Evolutionary conservation across 1,140 invertebrate genomes (phyloP), one percentile per base, ranked within the genome.

Genomic region (Pentalonia nigronervosa): DNA sequence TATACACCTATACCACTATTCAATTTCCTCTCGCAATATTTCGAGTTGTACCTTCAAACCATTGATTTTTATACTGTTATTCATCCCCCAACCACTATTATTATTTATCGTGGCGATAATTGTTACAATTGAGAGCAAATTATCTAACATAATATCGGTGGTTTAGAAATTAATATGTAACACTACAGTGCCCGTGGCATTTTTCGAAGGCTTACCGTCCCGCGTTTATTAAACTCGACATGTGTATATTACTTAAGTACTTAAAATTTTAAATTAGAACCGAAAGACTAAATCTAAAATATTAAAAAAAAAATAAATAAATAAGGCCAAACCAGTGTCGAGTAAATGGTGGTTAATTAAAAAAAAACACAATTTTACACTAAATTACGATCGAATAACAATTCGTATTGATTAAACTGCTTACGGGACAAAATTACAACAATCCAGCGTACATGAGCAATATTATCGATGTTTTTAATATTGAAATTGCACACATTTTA

Each of bases 1-100:
- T 89, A 48, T 88, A 34, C 56, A 76, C n/a, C 30, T 76, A n/a
- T 88, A 60, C 48, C 34, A 47, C 50, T 47, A 76, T 91, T 91
- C 90, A n/a, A 81, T 91, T 91, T 92, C 76, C 67, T 50, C 67
- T 34, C 1, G 89, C n/a, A 76, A 0, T 8, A 11, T 60, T 60
- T 56, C n/a, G 67, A 47, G 30, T 3, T n/a, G 60, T 94, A 94
- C 94, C 53, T 84, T 94, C 9, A n/a, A 60, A 56, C 8, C 48
- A 23, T 34, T 8, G 36, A 89, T 89, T 89, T n/a, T 89, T n/a
- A 87, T 87, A n/a, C 48, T 11, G 14, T 30, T 86, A 47, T 86
- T 9, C 23, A 23, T 41, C 81, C 36, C 36, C 7, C 8, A 25
- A 60, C 30, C 56, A 67, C 60, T n/a, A n/a, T 76, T 76, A 76